Conservation (phyloP, 2,888 invertebrate species). For the Labia minor region DNA sequence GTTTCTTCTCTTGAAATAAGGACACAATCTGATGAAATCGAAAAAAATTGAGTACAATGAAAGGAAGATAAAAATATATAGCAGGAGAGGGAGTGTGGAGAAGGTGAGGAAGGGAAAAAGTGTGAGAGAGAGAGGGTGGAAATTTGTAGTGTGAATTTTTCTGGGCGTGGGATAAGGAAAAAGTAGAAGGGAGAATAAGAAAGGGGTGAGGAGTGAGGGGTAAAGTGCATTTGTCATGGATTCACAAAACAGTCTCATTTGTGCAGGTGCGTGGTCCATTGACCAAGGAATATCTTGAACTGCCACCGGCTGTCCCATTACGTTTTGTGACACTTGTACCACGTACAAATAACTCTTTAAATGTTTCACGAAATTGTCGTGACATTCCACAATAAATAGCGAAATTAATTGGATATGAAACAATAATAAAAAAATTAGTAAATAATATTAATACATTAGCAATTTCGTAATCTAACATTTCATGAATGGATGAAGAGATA, state of each 20-base stretch:
- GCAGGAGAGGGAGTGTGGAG: too few species aligned
- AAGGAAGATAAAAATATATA: too few species aligned
- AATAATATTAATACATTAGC: constrained; percentile 67
- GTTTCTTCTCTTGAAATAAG: too few species aligned
- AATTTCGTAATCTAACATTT: constrained; percentile 64
- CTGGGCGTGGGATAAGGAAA: neutral
- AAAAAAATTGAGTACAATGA: too few species aligned
- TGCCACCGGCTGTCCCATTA: constrained; percentile 48
- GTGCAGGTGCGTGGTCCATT: constrained; percentile 68
- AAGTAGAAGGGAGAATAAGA: neutral
- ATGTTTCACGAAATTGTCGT: constrained; percentile 84
- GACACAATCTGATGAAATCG: too few species aligned
- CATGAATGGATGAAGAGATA: constrained; percentile 58
- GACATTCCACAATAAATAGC: constrained; percentile 96
- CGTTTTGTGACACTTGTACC: constrained; percentile 47
- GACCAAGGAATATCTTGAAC: constrained; percentile 67
- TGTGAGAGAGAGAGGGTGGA: too few species aligned
- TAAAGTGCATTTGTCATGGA: neutral
- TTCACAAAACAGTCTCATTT: constrained; percentile 68
- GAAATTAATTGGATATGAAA: constrained; percentile 87
- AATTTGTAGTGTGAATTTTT: neutral
- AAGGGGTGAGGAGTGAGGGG: neutral
- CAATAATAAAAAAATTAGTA: constrained; percentile 83
- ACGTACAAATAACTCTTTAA: constrained; percentile 68
- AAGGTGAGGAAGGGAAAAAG: too few species aligned